phyloP scores from a whole-genome alignment of 2,888 invertebrate genomes.

The Latrodectus elegans region DNA sequence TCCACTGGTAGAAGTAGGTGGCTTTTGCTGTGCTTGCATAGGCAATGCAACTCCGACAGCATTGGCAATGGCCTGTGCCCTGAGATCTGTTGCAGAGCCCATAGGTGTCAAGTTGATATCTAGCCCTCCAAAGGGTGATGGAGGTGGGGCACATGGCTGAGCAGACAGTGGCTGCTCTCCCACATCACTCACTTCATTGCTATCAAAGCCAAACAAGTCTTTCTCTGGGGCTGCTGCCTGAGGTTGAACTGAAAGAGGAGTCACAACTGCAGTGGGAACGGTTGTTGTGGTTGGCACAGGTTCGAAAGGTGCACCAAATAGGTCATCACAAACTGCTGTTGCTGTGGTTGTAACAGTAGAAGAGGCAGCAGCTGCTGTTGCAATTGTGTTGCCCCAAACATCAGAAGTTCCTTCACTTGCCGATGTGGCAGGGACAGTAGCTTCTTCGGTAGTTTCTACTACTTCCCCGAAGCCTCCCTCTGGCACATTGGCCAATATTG shows the following conservation, averaged over 20 bases:
- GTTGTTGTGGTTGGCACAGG: slow-evolving; percentile 33
- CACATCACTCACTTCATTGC: slow-evolving; percentile 38
- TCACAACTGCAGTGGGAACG: slow-evolving; percentile 54
- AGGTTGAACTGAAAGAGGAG: slow-evolving; percentile 45
- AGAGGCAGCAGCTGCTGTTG: neutral
- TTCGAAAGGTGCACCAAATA: slow-evolving; percentile 67
- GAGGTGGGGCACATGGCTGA: slow-evolving; percentile 68
- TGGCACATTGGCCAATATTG: slow-evolving; percentile 71
- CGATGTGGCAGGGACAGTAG: slow-evolving; percentile 41
- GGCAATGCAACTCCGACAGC: slow-evolving; percentile 54
- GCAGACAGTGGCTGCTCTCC: slow-evolving; percentile 63
- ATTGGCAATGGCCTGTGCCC: slow-evolving; percentile 62
- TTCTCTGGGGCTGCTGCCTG: slow-evolving; percentile 19
- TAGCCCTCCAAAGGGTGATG: slow-evolving; percentile 68
- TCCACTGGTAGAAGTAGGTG: slow-evolving; percentile 21
- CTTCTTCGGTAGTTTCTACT: slow-evolving; percentile 54
- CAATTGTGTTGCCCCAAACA: slow-evolving; percentile 49
- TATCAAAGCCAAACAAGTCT: slow-evolving; percentile 63
- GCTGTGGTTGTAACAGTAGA: slow-evolving; percentile 15
- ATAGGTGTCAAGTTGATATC: slow-evolving; percentile 45
- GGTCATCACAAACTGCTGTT: slow-evolving; percentile 28
- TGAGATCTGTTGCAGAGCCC: slow-evolving; percentile 31
- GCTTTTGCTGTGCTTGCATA: slow-evolving; percentile 17
- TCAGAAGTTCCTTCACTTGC: slow-evolving; percentile 13
- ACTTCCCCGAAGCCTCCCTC: slow-evolving; percentile 69